Evolutionary conservation across 2,888 invertebrate species (phyloP).

Genomic region (Habrosyne pyritoides): DNA sequence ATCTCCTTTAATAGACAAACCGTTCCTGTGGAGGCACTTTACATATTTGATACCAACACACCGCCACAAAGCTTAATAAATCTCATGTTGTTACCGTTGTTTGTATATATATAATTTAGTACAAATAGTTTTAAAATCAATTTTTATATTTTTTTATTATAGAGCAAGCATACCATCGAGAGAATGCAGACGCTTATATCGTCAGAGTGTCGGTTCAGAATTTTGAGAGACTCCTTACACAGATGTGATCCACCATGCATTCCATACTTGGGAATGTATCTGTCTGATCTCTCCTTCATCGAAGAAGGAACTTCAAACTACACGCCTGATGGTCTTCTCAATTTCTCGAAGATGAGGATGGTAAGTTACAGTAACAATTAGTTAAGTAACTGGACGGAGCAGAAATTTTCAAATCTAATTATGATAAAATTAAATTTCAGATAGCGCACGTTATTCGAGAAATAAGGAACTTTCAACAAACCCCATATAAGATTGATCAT

Average conservation of each 20-base stretch:
- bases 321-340: constrained; percentile 93
- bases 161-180: constrained; percentile 95
- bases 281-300: constrained; percentile 95
- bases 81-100: too few species aligned
- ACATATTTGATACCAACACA: too few species aligned
- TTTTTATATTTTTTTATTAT: constrained; percentile 17
- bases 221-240: constrained; percentile 93
- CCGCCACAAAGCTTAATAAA: too few species aligned
- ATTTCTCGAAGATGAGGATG: constrained; percentile 98
- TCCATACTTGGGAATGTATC: constrained; percentile 94
- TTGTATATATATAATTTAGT: too few species aligned
- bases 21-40: too few species aligned
- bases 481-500: constrained; percentile 94
- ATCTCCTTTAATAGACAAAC: too few species aligned
- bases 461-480: constrained; percentile 95
- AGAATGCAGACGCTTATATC: constrained; percentile 93
- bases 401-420: neutral
- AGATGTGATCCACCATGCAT: constrained; percentile 95
- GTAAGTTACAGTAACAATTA: too few species aligned
- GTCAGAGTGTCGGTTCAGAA: constrained; percentile 94
- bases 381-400: too few species aligned
- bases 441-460: constrained; percentile 96
- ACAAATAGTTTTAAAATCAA: too few species aligned
- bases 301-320: constrained; percentile 96
- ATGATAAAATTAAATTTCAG: constrained; percentile 67